Evolutionary conservation across 1,140 invertebrate genomes (phyloP).

Genomic region (Procambarus clarkii): DNA sequence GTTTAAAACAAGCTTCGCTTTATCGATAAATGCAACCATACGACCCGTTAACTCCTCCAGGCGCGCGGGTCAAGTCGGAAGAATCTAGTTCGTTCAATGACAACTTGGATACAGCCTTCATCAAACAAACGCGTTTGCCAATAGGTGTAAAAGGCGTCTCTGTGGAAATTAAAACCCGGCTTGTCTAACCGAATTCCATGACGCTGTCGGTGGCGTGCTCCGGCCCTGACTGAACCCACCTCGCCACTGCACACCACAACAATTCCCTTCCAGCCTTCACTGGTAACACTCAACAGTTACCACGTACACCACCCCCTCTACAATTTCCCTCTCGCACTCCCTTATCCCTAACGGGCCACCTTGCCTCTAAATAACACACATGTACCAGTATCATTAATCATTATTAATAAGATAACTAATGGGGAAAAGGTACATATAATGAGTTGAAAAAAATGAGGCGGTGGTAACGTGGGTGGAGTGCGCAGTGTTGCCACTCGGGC

Average conservation of each 20-base stretch:
- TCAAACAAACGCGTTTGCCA: neutral
- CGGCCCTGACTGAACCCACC: neutral
- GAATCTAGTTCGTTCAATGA: neutral
- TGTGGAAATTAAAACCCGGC: neutral
- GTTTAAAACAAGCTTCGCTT: neutral
- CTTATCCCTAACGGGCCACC: neutral
- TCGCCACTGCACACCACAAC: constrained; percentile 30
- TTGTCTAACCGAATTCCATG: neutral
- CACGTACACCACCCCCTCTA: neutral
- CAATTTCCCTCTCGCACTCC: neutral
- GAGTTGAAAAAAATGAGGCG: neutral
- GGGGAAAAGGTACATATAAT: neutral
- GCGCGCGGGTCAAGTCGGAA: neutral
- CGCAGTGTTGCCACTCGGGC: neutral
- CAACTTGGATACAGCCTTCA: neutral
- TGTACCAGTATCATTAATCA: too few species aligned
- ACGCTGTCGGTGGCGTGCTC: neutral
- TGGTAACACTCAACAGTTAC: constrained; percentile 27
- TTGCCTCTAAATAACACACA: neutral
- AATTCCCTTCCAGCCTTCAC: constrained; percentile 1
- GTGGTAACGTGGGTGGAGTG: neutral
- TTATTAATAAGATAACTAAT: too few species aligned
- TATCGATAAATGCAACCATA: neutral
- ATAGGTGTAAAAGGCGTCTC: neutral
- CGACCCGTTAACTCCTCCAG: neutral